Conservation (phyloP, 2,888 invertebrate species). For the Nudaria mundana region DNA sequence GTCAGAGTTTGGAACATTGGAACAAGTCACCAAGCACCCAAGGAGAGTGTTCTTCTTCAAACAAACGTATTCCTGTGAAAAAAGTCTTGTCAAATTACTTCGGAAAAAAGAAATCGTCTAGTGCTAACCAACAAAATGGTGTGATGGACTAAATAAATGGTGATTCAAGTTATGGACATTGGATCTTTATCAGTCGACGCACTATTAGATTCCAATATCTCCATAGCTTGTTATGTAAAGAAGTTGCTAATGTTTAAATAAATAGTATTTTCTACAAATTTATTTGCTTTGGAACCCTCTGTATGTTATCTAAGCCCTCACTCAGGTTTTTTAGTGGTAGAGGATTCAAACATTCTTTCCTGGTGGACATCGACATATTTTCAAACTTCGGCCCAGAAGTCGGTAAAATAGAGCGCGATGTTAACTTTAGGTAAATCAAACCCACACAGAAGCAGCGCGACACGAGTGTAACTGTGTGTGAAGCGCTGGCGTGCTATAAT, state of each 20-base stretch:
- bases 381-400: too few relatives aligned
- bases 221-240: background rate
- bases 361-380: too few relatives aligned
- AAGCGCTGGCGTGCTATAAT: too few relatives aligned
- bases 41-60: constrained; percentile 59
- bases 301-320: too few relatives aligned
- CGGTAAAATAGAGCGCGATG: too few relatives aligned
- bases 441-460: too few relatives aligned
- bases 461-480: too few relatives aligned
- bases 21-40: constrained; percentile 52
- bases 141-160: constrained; percentile 9
- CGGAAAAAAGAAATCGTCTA: constrained; percentile 54
- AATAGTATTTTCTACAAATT: background rate
- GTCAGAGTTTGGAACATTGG: constrained; percentile 69
- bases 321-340: too few relatives aligned
- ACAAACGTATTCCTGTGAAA: constrained; percentile 61
- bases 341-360: too few relatives aligned
- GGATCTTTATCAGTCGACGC: background rate
- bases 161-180: constrained; percentile 17
- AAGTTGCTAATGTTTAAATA: constrained; percentile 1
- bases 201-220: background rate
- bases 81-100: constrained; percentile 72
- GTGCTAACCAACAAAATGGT: constrained; percentile 22
- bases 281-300: constrained; percentile 5
- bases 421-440: too few relatives aligned